Evolutionary conservation across 30 jellyfish, hydroid and myxozoan genomes (phyloP), one percentile per base, ranked within the genome.

Genomic region (Hydractinia symbiolongicarpus): DNA sequence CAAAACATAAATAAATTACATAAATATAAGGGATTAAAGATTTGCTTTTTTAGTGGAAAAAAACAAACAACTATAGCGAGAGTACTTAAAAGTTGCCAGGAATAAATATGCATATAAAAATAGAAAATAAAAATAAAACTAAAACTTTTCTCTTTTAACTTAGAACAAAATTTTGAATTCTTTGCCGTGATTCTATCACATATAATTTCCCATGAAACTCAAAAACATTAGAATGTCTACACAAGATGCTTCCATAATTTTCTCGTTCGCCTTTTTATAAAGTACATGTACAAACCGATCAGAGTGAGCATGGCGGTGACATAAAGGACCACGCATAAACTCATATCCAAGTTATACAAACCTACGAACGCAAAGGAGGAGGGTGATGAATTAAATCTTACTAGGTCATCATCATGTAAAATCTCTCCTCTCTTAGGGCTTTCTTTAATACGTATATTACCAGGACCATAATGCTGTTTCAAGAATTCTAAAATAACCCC

Each of bases 391-490:
- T 88, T 75, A n/a, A 54, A 51, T 74, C 95, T 86, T 81, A 81
- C 95, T 7, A 94, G 81, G 19, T 78, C 92, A 17, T 90, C 95
- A 55, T 82, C 95, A 11, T 72, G 83, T 54, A 76, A 88, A 15
- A 16, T 53, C 13, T 10, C 81, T 6, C 72, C 40, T 19, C 76
- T 60, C 30, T 84, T 86, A 50, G 79, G 73, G 72, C 60, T 66
- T 86, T 89, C 96, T 73, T 86, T 83, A 67, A 87, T 21, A 53
- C 96, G 96, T 53, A 93, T 93, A 73, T 87, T 93, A 67, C 88
- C 95, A 7, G 96, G 99, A 5, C 95, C 93, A 69, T 93, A 93
- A 75, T 93, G 96, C 81, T 93, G 82, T 75, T 86, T 87, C 21
- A 93, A 73, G 81, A 93, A 93, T 66, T 93, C 95, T 82, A 93